Evolutionary conservation across 2,113 vertebrate species (phyloP).

Genomic region (Plecturocebus donacophilus): DNA sequence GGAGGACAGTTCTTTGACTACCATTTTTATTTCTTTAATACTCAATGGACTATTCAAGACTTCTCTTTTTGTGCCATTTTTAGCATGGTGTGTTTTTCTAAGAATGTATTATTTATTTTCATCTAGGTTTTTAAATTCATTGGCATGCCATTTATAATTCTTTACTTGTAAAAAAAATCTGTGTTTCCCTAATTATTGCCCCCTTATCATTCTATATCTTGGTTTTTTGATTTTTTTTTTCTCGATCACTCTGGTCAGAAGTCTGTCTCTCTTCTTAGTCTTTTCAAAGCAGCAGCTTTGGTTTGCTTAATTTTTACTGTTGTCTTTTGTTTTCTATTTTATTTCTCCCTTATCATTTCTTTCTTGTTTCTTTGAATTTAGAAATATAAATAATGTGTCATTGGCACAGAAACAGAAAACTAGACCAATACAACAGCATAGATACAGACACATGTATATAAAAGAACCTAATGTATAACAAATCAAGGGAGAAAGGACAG

Average conservation of each 20-base stretch:
- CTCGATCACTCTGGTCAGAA: not conserved
- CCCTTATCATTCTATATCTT: not conserved
- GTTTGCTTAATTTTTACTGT: not conserved
- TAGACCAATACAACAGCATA: not conserved
- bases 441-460: not conserved
- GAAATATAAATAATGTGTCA: not conserved
- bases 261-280: not conserved
- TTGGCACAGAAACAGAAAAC: not conserved
- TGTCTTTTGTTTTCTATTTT: conserved; percentile 11
- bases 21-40: not conserved
- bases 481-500: not conserved
- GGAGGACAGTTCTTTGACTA: not conserved
- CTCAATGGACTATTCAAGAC: not conserved
- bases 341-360: not conserved
- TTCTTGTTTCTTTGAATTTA: not conserved
- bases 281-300: conserved; percentile 17
- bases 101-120: not conserved
- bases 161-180: not conserved
- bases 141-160: not conserved
- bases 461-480: not conserved
- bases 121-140: not conserved
- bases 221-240: not conserved
- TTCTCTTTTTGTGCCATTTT: conserved; percentile 11
- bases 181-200: not conserved
- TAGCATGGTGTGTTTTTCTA: conserved; percentile 22